A percentile compares a stretch with the other conserved stretches of the same genome.
Evolutionary conservation across 35 echinoderm and acorn worm species (phyloP).

Genomic region (Heliocidaris tuberculata): DNA sequence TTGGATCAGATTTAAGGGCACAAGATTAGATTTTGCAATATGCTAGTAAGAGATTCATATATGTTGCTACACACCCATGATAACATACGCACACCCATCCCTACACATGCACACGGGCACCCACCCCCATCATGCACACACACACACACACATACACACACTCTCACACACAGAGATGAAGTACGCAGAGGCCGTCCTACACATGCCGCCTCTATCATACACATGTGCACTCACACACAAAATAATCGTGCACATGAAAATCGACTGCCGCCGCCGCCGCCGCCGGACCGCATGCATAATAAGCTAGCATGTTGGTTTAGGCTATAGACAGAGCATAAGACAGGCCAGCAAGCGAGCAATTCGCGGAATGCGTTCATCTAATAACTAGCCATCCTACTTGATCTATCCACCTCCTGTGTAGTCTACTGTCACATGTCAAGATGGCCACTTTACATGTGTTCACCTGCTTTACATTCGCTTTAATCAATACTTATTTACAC

Average conservation of each 20-base stretch:
- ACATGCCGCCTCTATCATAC: slow-evolving; percentile 13
- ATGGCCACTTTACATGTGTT: slow-evolving; percentile 25
- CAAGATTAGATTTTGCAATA: not conserved
- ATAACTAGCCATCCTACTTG: slow-evolving; percentile 36
- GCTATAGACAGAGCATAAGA: not conserved
- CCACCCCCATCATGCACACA: slow-evolving; percentile 22
- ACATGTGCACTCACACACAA: slow-evolving; percentile 20
- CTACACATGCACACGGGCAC: not conserved
- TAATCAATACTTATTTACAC: slow-evolving; percentile 16
- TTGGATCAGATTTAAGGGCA: not conserved
- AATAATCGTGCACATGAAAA: slow-evolving; percentile 44
- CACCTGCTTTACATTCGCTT: slow-evolving; percentile 3
- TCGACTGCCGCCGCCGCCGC: not conserved
- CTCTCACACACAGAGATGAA: not conserved
- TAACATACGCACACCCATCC: slow-evolving; percentile 31
- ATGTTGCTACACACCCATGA: slow-evolving; percentile 1
- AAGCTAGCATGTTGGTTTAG: slow-evolving; percentile 42
- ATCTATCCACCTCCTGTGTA: slow-evolving; percentile 35
- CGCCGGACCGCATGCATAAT: slow-evolving; percentile 33
- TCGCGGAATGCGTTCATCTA: slow-evolving; percentile 32
- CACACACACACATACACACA: slow-evolving; percentile 10
- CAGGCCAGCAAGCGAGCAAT: slow-evolving; percentile 40
- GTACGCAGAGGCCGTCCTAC: not conserved
- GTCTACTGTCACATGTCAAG: slow-evolving; percentile 25
- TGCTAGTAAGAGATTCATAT: not conserved